phyloP scores from a whole-genome alignment of 2,797 vertebrate species.

The Pangasius larnaudii region DNA sequence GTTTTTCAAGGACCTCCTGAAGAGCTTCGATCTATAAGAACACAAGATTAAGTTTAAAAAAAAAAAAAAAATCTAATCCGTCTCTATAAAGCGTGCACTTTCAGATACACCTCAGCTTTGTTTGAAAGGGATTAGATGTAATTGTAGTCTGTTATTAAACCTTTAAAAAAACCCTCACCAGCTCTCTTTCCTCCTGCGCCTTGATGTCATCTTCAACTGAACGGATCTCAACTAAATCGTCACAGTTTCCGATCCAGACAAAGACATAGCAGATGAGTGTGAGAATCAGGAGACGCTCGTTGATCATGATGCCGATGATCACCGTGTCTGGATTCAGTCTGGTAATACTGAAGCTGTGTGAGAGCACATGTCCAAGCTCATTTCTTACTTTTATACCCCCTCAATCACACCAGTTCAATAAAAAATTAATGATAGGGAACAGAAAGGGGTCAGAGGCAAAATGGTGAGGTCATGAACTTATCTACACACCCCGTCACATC shows the following conservation, averaged over 20 bases:
- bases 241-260: slow-evolving; percentile 64
- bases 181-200: slow-evolving; percentile 79
- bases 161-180: slow-evolving; percentile 72
- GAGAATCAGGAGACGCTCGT: slow-evolving; percentile 69
- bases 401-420: slow-evolving; percentile 14
- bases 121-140: not conserved
- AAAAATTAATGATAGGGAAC: slow-evolving; percentile 18
- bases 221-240: slow-evolving; percentile 73
- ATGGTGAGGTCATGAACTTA: slow-evolving; percentile 30
- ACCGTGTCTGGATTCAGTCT: not conserved
- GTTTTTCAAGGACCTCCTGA: slow-evolving; percentile 80
- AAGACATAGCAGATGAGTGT: slow-evolving; percentile 69
- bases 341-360: not conserved
- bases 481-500: slow-evolving; percentile 24
- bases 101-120: not conserved
- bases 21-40: slow-evolving; percentile 76
- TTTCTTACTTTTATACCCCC: slow-evolving; percentile 38
- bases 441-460: slow-evolving; percentile 10
- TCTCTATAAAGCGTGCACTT: not conserved
- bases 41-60: too few relatives aligned
- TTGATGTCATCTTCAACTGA: slow-evolving; percentile 68
- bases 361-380: not conserved
- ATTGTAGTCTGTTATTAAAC: not conserved
- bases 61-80: not conserved
- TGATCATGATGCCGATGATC: slow-evolving; percentile 74